Base-by-base conservation (phyloP, 2,797 vertebrate species). In the Cottoperca gobio region DNA sequence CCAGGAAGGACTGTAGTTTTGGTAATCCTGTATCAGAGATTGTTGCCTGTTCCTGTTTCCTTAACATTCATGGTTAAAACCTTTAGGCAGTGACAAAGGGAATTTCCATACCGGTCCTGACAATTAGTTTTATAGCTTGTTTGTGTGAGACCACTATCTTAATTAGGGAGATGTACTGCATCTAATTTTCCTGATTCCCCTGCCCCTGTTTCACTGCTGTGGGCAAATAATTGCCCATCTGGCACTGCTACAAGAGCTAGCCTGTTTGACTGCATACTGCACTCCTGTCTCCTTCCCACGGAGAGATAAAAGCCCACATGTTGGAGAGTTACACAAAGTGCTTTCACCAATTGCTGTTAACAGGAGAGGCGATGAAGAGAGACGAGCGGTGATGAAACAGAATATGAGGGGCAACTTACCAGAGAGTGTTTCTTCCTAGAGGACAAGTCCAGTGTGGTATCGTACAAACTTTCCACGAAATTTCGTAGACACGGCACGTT, bases 381-480 rank as follows among this genome's bases (percentile, higher is more conserved):
- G 78, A 76, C 55, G 49, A 77, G 64, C 39, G 67, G 70, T 6
- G 37, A 60, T 68, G 61, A 73, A 76, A 65, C 46, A 5, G 37
- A 83, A 48, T 43, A 63, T 6, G 8, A 26, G 42, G 35, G 70
- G 50, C 66, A 76, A 96, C 96, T 95, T 88, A 98, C 98, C 96
- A 99, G 88, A 28, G 98, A 99, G 92, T 99, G 98, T 83, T 99
- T 99, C 94, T 99, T 99, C 87, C 98, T 93, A 28, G 98, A 97
- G 61, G 98, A 99, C 73, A 99, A 95, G 93, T 99, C 98, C 90
- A 99, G 93, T 0, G 98, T 99, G 79, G 96, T 98, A 75, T 99
- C 98, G 76, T 99, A 97, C 10, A 99, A 95, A 81, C 97, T 99
- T 93, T 99, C 98, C 42, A 99, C 98, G 62, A 99, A 99, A 90